These are phyloP conservation scores for Portevinia maculata DNA, from an alignment of 2,888 invertebrate species.

Conservation along the genomic window DNA sequence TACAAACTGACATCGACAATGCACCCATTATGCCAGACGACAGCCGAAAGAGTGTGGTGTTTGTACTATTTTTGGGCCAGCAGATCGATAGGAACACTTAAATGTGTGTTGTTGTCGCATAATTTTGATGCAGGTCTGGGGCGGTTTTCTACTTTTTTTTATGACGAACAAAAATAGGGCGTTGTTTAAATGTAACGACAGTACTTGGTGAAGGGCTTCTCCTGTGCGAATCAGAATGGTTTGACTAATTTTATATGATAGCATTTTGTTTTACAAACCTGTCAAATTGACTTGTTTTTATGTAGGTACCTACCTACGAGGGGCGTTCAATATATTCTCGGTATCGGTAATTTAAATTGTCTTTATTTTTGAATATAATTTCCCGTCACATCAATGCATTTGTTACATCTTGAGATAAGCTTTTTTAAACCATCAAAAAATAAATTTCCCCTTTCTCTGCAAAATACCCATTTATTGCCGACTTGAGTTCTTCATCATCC, in stretches of 20 bases:
- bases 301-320: too few species aligned
- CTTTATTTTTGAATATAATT: too few species aligned
- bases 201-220: conserved; percentile 26
- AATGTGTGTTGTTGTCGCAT: conserved; percentile 1
- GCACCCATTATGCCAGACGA: conserved; percentile 24
- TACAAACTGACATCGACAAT: conserved; percentile 12
- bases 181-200: conserved; percentile 15
- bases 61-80: conserved; percentile 31
- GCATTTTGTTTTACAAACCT: conserved; percentile 1
- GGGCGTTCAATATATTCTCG: too few species aligned
- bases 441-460: too few species aligned
- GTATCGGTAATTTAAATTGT: too few species aligned
- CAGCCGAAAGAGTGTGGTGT: conserved; percentile 17
- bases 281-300: conserved; percentile 5
- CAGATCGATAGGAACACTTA: not conserved
- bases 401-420: too few species aligned
- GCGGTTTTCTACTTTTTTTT: not conserved
- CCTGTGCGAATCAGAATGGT: not conserved
- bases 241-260: not conserved
- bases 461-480: too few species aligned
- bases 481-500: too few species aligned
- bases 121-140: conserved; percentile 32
- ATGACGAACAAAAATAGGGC: not conserved
- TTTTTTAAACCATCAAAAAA: too few species aligned
- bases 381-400: too few species aligned